A percentile compares a stretch with the other conserved stretches of the same genome.
Evolutionary conservation across 2,797 vertebrate species (phyloP).

Genomic region (Perodicticus potto): DNA sequence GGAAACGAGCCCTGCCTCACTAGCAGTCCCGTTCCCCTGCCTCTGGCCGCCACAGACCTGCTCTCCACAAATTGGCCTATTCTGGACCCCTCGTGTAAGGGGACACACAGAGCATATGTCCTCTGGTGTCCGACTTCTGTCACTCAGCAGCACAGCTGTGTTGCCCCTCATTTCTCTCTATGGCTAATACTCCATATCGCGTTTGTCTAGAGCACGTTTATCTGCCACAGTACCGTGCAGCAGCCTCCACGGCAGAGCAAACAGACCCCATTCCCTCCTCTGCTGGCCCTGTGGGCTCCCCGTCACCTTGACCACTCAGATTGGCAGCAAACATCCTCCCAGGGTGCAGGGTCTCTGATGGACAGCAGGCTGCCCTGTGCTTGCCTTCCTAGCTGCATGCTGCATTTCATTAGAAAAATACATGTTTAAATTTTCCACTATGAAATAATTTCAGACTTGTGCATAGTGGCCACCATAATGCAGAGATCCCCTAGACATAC

Average conservation of each 20-base stretch:
- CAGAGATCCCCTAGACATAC: neutral
- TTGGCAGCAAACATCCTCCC: neutral
- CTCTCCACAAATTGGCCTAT: neutral
- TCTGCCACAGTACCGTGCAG: rapidly evolving
- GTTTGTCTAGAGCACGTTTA: rapidly evolving
- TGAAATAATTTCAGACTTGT: neutral
- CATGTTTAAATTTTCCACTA: neutral
- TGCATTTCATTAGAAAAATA: neutral
- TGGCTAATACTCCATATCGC: rapidly evolving
- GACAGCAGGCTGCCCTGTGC: neutral
- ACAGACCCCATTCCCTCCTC: neutral
- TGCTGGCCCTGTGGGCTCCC: neutral
- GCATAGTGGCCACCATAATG: neutral
- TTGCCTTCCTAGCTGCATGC: neutral
- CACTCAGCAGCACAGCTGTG: rapidly evolving
- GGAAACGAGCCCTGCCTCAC: rapidly evolving
- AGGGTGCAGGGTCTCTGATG: neutral
- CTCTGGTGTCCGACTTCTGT: neutral
- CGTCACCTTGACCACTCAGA: neutral
- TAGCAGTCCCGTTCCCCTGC: neutral
- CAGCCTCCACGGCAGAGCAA: rapidly evolving
- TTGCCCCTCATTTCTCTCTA: neutral
- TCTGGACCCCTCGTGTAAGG: rapidly evolving
- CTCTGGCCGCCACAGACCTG: rapidly evolving
- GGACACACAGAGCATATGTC: rapidly evolving